phyloP scores from a whole-genome alignment of 1,140 invertebrate species.

The Sarcophaga peregrina region DNA sequence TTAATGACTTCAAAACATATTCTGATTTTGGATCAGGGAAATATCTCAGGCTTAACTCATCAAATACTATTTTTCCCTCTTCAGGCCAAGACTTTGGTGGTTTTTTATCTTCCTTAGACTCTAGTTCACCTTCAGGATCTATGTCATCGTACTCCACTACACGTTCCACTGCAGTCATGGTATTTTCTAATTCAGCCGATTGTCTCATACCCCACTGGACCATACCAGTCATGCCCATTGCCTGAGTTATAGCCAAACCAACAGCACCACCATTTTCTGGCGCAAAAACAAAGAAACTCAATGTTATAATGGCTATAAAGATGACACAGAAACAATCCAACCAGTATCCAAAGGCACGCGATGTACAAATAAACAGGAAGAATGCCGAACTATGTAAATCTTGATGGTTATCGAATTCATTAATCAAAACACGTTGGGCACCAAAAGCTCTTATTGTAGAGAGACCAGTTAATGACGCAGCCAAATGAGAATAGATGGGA shows the following conservation, averaged over 20 bases:
- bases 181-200: constrained; percentile 84
- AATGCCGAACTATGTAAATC: constrained; percentile 76
- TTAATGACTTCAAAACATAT: constrained; percentile 74
- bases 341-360: constrained; percentile 79
- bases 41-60: constrained; percentile 76
- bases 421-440: constrained; percentile 80
- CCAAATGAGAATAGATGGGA: constrained; percentile 89
- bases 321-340: constrained; percentile 80
- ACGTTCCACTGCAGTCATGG: constrained; percentile 85
- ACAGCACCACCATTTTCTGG: constrained; percentile 77
- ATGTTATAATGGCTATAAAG: constrained; percentile 77
- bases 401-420: constrained; percentile 84
- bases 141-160: constrained; percentile 80
- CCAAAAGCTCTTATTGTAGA: constrained; percentile 89
- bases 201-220: constrained; percentile 88
- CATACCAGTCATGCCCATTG: constrained; percentile 83
- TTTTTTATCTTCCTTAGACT: constrained; percentile 72
- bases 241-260: constrained; percentile 83
- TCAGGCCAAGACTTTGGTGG: constrained; percentile 78
- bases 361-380: constrained; percentile 74
- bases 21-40: constrained; percentile 71
- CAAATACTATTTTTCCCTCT: constrained; percentile 75
- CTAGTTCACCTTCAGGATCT: constrained; percentile 75
- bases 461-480: constrained; percentile 87
- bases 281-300: constrained; percentile 77